These are phyloP conservation scores for Chelonus insularis DNA, from an alignment of 1,140 invertebrate genomes.

Conservation along the genomic window DNA sequence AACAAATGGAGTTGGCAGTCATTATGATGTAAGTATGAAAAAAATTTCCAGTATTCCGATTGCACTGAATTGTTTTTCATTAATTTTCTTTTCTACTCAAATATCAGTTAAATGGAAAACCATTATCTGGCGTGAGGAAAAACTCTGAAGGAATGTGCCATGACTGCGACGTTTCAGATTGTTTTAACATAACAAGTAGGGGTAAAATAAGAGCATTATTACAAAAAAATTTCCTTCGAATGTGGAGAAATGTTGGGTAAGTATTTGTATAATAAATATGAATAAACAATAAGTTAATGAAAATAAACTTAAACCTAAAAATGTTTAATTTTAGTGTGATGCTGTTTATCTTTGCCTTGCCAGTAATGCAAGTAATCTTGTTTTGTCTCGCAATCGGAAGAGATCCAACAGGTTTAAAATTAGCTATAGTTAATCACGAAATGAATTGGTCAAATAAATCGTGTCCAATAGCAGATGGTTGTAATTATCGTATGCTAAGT, in stretches of 20 bases:
- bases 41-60: too few species aligned
- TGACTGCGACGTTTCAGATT: conserved; percentile 62
- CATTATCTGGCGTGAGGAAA: conserved; percentile 56
- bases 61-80: too few species aligned
- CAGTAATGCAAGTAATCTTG: conserved; percentile 91
- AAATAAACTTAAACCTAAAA: neutral
- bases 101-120: conserved; percentile 62
- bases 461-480: conserved; percentile 61
- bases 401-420: conserved; percentile 79
- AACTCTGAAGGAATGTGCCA: conserved; percentile 61
- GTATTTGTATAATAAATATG: conserved; percentile 30
- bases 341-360: conserved; percentile 89
- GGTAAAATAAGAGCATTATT: conserved; percentile 79
- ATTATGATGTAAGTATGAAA: conserved; percentile 54
- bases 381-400: conserved; percentile 94
- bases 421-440: conserved; percentile 88
- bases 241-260: conserved; percentile 88
- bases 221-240: conserved; percentile 90
- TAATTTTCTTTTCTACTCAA: conserved; percentile 30
- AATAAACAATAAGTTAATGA: neutral
- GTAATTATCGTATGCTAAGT: conserved; percentile 71
- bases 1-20: conserved; percentile 66
- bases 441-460: conserved; percentile 64
- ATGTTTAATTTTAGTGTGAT: conserved; percentile 69
- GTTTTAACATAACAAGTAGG: conserved; percentile 65